These are phyloP conservation scores for Sebastes itinus DNA, from an alignment of 2,797 vertebrate species.

Conservation along the genomic window DNA sequence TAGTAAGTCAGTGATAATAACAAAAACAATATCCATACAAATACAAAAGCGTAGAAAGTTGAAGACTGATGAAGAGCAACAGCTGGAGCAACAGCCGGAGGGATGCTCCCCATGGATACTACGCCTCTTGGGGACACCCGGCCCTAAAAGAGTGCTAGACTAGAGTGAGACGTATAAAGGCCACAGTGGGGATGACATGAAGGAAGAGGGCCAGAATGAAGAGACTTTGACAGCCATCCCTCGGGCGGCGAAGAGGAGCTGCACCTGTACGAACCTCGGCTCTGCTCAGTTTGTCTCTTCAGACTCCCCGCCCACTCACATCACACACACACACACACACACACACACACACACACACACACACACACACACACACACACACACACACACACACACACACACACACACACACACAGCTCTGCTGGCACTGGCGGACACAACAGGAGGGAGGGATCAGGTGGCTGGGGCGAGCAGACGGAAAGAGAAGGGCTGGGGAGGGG, in stretches of 20 bases:
- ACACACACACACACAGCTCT: slow-evolving; percentile 27
- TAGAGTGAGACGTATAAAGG: slow-evolving; percentile 43
- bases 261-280: slow-evolving; percentile 64
- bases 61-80: slow-evolving; percentile 53
- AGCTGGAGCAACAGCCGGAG: slow-evolving; percentile 65
- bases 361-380: slow-evolving; percentile 24
- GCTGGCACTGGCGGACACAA: slow-evolving; percentile 48
- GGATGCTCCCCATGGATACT: slow-evolving; percentile 31
- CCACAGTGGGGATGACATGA: slow-evolving; percentile 39
- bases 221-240: slow-evolving; percentile 65
- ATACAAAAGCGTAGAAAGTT: slow-evolving; percentile 31
- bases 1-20: slow-evolving; percentile 62
- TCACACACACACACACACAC: slow-evolving; percentile 18
- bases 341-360: slow-evolving; percentile 18
- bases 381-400: slow-evolving; percentile 17
- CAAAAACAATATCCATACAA: slow-evolving; percentile 58
- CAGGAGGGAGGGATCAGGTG: slow-evolving; percentile 74
- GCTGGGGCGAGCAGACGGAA: slow-evolving; percentile 52
- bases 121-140: slow-evolving; percentile 32
- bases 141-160: slow-evolving; percentile 37
- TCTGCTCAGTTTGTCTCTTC: slow-evolving; percentile 55
- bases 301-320: slow-evolving; percentile 26
- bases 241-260: slow-evolving; percentile 54
- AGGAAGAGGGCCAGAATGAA: slow-evolving; percentile 33
- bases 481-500: slow-evolving; percentile 34